These are phyloP conservation scores for Lonchura striata DNA, from an alignment of 2,113 vertebrate species.

Conservation along the genomic window DNA sequence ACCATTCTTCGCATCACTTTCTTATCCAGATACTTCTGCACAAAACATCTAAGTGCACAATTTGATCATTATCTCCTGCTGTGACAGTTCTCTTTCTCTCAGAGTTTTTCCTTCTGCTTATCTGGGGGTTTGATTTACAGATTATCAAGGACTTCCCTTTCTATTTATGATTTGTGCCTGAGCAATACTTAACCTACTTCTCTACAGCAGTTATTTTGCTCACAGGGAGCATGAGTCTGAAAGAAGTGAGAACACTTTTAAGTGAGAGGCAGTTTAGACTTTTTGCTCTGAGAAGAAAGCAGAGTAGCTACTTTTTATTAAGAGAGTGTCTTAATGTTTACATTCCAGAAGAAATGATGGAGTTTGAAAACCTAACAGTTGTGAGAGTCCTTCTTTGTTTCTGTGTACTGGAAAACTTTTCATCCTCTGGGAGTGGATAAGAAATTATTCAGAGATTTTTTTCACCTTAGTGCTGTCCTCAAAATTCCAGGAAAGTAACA, in stretches of 20 bases:
- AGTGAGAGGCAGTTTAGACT: neutral
- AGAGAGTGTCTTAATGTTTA: neutral
- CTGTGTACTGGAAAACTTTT: neutral
- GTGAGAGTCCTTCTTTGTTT: slow-evolving; percentile 6
- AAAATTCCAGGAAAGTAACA: neutral
- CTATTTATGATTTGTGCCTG: neutral
- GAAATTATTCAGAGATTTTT: neutral
- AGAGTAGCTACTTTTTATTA: neutral
- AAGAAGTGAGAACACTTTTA: neutral
- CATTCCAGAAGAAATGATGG: neutral
- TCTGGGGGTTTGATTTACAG: neutral
- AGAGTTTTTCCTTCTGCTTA: neutral
- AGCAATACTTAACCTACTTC: neutral
- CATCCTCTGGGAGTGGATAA: neutral
- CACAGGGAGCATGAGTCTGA: neutral
- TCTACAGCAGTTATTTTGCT: neutral
- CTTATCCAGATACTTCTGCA: neutral
- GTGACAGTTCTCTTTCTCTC: neutral
- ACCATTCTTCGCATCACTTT: neutral
- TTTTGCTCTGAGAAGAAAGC: neutral
- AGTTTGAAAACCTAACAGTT: neutral
- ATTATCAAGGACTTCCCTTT: neutral
- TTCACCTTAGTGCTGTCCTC: neutral
- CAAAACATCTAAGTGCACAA: neutral
- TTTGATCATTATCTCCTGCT: slow-evolving; percentile 1